Evolutionary conservation across 2,888 invertebrate genomes (phyloP), one percentile per base, ranked within the genome.

Genomic region (Hyppa rectilinea): DNA sequence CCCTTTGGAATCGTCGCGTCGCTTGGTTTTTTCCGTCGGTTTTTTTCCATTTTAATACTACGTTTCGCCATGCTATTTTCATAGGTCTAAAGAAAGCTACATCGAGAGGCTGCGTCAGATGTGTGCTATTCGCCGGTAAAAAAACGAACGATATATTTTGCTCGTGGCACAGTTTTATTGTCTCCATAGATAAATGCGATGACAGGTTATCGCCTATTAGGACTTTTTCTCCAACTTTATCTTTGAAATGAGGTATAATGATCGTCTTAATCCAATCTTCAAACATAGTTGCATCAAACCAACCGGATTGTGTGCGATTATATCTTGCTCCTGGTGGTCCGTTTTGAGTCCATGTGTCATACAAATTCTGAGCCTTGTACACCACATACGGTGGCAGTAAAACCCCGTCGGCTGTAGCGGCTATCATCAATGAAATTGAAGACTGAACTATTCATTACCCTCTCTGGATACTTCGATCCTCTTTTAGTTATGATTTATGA

Each of bases 271-370:
- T 50, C 88, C 88, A 90, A 62, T 91, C 87, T 75, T 88, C 85
- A 83, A 91, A 26, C 45, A 58, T 66, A 12, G 0, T 45, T 49
- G 63, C 31, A 76, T 91, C 91, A 74, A 91, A 88, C 90, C 90
- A 92, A 2, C 91, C 94, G 53, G 84, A 87, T 65, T 85, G 76
- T 5, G 88, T n/a, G n/a, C n/a, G n/a, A n/a, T n/a, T n/a, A n/a
- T n/a, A n/a, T n/a, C n/a, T n/a, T n/a, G n/a, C n/a, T n/a, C n/a
- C n/a, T n/a, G n/a, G n/a, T n/a, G n/a, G n/a, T n/a, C n/a, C n/a
- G n/a, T n/a, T n/a, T n/a, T n/a, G n/a, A n/a, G n/a, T n/a, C n/a
- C n/a, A n/a, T n/a, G n/a, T n/a, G n/a, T n/a, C n/a, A n/a, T n/a
- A n/a, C n/a, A n/a, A n/a, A n/a, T n/a, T n/a, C n/a, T n/a, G n/a